Conservation (phyloP, 2,888 invertebrate species). For the Napeogenes sylphis region DNA sequence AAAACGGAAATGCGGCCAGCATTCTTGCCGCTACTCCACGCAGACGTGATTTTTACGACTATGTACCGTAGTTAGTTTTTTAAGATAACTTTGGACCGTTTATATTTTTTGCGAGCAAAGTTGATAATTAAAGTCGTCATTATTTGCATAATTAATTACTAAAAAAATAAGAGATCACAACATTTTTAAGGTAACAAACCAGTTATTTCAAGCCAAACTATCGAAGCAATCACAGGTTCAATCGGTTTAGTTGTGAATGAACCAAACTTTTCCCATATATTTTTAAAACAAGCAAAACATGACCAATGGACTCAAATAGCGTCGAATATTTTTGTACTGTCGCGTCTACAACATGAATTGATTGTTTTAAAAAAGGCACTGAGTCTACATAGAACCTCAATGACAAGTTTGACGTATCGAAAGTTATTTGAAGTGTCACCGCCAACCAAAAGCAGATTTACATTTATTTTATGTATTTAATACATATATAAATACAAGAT, state of each 20-base stretch:
- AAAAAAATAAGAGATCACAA: no score
- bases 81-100: no score
- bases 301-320: constrained; percentile 1
- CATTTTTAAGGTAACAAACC: no score
- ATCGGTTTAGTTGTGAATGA: neutral
- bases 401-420: neutral
- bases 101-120: no score
- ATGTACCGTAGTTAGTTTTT: no score
- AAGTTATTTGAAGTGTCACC: neutral
- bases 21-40: no score
- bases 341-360: neutral
- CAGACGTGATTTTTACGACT: no score
- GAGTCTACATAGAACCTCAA: neutral
- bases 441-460: neutral
- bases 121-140: no score
- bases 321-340: neutral
- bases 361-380: neutral
- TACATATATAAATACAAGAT: neutral
- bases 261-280: neutral
- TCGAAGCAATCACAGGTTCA: neutral
- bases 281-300: neutral
- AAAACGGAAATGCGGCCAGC: no score
- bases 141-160: no score
- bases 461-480: neutral
- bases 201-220: no score